Conservation (phyloP, 2,113 vertebrate species). For the Nothocercus nigrocapillus region DNA sequence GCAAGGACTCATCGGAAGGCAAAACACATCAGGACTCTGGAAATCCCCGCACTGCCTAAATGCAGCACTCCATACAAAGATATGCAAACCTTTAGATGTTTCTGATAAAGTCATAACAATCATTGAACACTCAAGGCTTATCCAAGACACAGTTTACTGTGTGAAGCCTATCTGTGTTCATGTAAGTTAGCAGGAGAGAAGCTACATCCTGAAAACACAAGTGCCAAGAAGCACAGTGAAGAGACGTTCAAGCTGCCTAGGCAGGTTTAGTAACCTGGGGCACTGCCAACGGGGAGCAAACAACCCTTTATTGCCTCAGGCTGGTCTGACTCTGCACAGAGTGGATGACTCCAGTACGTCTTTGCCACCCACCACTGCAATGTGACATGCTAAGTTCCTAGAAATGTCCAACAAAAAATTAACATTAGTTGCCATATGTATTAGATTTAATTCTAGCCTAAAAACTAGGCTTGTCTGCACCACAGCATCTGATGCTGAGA, state of each 20-base stretch:
- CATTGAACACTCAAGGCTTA: neutral
- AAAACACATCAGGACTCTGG: neutral
- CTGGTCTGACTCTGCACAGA: neutral
- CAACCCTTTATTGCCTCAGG: neutral
- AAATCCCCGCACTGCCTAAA: neutral
- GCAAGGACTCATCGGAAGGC: neutral
- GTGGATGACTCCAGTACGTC: neutral
- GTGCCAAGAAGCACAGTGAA: neutral
- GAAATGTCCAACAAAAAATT: constrained; percentile 1
- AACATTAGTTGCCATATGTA: constrained; percentile 14
- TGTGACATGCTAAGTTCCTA: constrained; percentile 15
- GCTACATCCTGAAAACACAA: constrained; percentile 3
- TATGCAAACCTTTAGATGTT: neutral
- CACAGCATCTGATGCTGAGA: constrained; percentile 25
- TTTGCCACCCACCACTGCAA: constrained; percentile 1
- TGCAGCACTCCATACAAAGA: neutral
- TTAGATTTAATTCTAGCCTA: constrained; percentile 24
- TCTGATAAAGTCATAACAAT: neutral
- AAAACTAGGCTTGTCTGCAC: constrained; percentile 16
- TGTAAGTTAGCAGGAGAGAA: neutral
- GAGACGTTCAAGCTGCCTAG: neutral
- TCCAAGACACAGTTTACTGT: neutral
- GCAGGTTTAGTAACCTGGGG: constrained; percentile 12
- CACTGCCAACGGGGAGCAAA: neutral
- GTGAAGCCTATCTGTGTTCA: neutral